Evolutionary conservation across 2,113 vertebrate genomes (phyloP).

Genomic region (Sapajus apella): DNA sequence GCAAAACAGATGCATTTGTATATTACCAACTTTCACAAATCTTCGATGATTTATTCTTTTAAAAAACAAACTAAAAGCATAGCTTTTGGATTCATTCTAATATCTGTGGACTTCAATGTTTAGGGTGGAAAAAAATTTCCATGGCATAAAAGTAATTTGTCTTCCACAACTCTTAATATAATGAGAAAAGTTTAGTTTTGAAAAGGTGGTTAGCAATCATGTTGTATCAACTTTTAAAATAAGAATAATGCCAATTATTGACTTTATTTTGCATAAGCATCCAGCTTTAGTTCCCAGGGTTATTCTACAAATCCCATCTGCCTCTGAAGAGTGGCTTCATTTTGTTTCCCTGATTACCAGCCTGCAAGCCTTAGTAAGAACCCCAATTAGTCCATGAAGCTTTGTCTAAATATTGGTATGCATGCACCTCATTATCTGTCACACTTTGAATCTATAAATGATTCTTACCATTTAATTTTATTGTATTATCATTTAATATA

Average conservation of each 20-base stretch:
- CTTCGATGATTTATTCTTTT: conserved; percentile 12
- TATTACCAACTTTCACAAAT: neutral
- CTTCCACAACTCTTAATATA: neutral
- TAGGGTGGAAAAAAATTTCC: neutral
- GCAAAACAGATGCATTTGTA: conserved; percentile 24
- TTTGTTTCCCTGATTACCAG: neutral
- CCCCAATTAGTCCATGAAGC: neutral
- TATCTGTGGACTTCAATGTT: neutral
- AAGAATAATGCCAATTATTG: neutral
- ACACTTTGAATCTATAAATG: neutral
- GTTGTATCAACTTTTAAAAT: neutral
- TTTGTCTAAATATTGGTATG: neutral
- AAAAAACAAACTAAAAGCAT: neutral
- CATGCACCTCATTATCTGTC: neutral
- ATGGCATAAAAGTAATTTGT: neutral
- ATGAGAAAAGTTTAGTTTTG: conserved; percentile 14
- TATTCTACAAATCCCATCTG: neutral
- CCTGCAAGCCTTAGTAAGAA: neutral
- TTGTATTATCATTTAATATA: neutral
- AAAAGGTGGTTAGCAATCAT: neutral
- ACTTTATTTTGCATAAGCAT: neutral
- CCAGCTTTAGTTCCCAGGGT: neutral
- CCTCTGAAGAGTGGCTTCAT: neutral
- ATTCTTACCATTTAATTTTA: neutral
- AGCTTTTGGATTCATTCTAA: neutral